Conservation (phyloP, 2,888 invertebrate species). For the Gryllus longicercus region DNA sequence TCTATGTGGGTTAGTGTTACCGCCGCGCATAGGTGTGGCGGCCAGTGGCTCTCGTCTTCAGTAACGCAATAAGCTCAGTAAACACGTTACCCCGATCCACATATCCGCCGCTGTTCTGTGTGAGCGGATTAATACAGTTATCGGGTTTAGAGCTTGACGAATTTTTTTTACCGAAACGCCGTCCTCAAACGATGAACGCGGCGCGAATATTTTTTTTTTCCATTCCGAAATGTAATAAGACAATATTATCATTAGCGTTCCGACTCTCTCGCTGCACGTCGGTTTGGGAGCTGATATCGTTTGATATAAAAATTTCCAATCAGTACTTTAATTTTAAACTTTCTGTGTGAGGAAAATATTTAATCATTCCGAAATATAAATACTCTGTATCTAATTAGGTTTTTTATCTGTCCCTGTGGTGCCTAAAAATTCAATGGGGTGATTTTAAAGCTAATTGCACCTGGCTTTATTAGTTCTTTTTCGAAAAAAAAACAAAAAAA, state of each 20-base stretch:
- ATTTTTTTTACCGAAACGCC: not conserved
- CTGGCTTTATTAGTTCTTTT: constrained; percentile 10
- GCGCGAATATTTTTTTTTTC: not conserved
- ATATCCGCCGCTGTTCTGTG: not conserved
- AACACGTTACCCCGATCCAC: not conserved
- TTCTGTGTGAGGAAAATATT: constrained; percentile 17
- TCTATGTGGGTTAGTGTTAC: constrained; percentile 8
- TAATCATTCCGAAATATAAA: constrained; percentile 17
- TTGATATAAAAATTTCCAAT: constrained; percentile 17
- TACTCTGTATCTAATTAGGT: constrained; percentile 8
- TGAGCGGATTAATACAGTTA: not conserved
- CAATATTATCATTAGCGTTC: constrained; percentile 1
- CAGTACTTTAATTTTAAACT: constrained; percentile 5
- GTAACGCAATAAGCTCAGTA: constrained; percentile 1
- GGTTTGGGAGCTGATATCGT: not conserved
- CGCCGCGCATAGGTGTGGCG: not conserved
- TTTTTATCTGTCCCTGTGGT: not conserved
- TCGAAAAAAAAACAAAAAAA: not conserved
- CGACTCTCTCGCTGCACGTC: not conserved
- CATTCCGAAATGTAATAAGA: constrained; percentile 17
- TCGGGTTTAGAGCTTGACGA: not conserved
- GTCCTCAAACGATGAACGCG: constrained; percentile 17
- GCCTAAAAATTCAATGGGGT: not conserved
- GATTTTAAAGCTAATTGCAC: constrained; percentile 17
- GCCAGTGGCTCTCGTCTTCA: not conserved